A percentile compares a stretch with the other conserved stretches of the same genome.
Conservation (phyloP, 2,888 invertebrate genomes). For the Chrysomela aeneicollis region DNA sequence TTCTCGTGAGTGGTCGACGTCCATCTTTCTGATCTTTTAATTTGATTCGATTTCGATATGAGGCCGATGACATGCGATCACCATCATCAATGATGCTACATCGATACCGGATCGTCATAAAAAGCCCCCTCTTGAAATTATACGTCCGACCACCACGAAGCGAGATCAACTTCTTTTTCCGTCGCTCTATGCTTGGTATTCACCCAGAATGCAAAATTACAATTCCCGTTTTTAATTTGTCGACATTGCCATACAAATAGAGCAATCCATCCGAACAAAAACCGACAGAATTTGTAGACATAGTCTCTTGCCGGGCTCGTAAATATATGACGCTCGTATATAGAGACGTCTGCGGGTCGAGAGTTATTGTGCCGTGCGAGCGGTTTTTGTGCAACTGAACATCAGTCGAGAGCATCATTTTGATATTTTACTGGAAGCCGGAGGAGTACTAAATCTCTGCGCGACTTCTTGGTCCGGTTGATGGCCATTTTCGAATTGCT, state of each 20-base stretch:
- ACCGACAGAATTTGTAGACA: conserved; percentile 49
- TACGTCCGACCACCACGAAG: conserved; percentile 31
- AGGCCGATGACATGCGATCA: too few species aligned
- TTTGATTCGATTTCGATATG: too few species aligned
- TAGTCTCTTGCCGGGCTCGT: conserved; percentile 45
- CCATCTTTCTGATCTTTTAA: too few species aligned
- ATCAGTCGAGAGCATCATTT: conserved; percentile 41
- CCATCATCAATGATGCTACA: neutral
- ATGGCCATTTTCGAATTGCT: conserved; percentile 34
- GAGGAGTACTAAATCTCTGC: conserved; percentile 35
- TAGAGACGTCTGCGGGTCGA: conserved; percentile 48
- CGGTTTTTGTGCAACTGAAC: conserved; percentile 43
- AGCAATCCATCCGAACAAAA: conserved; percentile 49
- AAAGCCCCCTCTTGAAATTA: conserved; percentile 5
- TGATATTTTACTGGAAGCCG: conserved; percentile 41
- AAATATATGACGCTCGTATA: conserved; percentile 51
- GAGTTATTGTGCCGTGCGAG: conserved; percentile 46
- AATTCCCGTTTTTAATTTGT: conserved; percentile 34
- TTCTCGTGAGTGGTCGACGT: too few species aligned
- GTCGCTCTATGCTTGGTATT: conserved; percentile 19
- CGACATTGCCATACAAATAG: conserved; percentile 49
- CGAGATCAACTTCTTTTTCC: conserved; percentile 30
- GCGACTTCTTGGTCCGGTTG: conserved; percentile 16
- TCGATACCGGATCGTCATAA: neutral
- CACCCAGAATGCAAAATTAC: conserved; percentile 30